Base-by-base conservation (phyloP, 2,113 vertebrate species). In the Sebastes schlegelii region DNA sequence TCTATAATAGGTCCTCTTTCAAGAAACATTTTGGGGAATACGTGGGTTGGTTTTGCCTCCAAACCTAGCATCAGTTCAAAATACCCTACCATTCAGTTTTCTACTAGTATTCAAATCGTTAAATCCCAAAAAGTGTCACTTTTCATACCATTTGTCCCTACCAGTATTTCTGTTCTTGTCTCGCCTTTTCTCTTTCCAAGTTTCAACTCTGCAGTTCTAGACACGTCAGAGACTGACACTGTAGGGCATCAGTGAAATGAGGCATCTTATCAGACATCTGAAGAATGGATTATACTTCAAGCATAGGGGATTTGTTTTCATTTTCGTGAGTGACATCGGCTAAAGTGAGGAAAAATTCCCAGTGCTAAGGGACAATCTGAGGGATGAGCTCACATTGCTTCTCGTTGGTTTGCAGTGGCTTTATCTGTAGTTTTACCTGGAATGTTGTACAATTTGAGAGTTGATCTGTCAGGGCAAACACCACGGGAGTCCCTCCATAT, bases 211-310 rank as follows among this genome's bases (percentile, higher is more conserved):
- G 26, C 57, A 60, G 57, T 52, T 55, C 34, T n/a, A 54, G n/a
- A 58, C 51, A 73, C 34, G 66, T 69, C 60, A 77, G 66, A 77
- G 21, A 9, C 19, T 55, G 49, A 76, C 69, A 82, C 83, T 77
- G 77, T 17, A 67, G 69, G 80, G 48, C 80, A 57, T 74, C 66
- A 67, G 45, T 83, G 46, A 86, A 78, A 65, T 57, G 21, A 82
- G 5, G 55, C 43, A 55, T 77, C 70, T 91, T 81, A 86, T 88
- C 90, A 45, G 48, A 86, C 23, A 86, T 90, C 78, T 74, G 65
- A 83, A 77, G 82, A 78, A 69, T 17, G 60, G 46, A 81, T 83
- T 77, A 66, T 34, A 68, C 64, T 42, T 77, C 4, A 51, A 77
- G 69, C 60, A 43, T 48, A 9, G 58, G 51, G 73, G 61, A 62